Evolutionary conservation across 2,113 vertebrate species (phyloP), one percentile per base, ranked within the genome.

Genomic region (Stercorarius parasiticus): DNA sequence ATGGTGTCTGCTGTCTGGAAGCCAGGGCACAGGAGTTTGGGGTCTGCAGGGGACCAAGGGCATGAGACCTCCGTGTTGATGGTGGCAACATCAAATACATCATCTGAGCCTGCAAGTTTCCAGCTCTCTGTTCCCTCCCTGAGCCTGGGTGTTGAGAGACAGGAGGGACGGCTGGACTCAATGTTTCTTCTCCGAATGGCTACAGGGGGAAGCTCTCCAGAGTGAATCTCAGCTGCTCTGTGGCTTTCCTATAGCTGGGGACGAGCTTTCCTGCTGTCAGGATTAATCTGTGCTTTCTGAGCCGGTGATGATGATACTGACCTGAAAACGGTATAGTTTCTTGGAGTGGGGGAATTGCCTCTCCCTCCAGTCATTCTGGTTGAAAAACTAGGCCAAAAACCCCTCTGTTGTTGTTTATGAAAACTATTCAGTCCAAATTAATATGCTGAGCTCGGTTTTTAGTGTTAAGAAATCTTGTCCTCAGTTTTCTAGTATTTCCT

Each of bases 381-480:
- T 61, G 22, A 85, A 61, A 82, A 61, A 38, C 1, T 2, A 84
- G 29, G n/a, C 50, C 59, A 82, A 23, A 3, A 13, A 30, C 40
- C 56, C 16, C 30, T 52, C 17, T 72, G 5, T 43, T 90, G 4
- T 14, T 66, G 30, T 56, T 90, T 20, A 70, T 73, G 21, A 53
- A 29, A 82, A 69, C 30, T 70, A 5, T 38, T 30, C 32, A 59
- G 53, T 87, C 26, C 34, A 53, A 64, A 61, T 87, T 52, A 76
- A 32, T 29, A 16, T 26, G 38, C 56, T 96, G 62, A 92, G 64
- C 45, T 89, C 55, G 13, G 8, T 95, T 91, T 95, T 70, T 92
- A 70, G 40, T 80, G 43, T 84, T 88, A 80, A 89, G 65, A 27
- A 82, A 55, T 59, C 50, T 52, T 89, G 52, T 71, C 52, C 11